Percentiles rank a stretch among this genome's conserved stretches.
Conservation (phyloP, 53 echinoderm and acorn worm genomes). For the Henricia sp. region DNA sequence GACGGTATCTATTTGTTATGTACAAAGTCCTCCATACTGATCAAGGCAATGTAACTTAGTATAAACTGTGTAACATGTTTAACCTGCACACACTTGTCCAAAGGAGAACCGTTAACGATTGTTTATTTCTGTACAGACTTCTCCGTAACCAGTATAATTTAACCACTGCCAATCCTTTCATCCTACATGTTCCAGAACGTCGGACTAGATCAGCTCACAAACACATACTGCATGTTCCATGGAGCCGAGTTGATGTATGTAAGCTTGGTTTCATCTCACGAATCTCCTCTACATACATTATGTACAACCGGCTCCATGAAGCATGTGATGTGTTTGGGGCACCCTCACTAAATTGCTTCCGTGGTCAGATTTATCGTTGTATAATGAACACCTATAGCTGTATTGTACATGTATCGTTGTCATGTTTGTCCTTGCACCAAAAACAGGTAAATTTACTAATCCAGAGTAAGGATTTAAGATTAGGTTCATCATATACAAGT, state of each 20-base stretch:
- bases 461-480: no score
- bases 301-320: no score
- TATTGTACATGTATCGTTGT: no score
- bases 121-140: neutral
- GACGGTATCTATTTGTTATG: constrained; percentile 1
- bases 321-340: no score
- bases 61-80: constrained; percentile 1
- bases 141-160: neutral
- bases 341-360: no score
- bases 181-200: neutral
- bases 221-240: neutral
- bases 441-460: no score
- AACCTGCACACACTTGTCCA: constrained; percentile 2
- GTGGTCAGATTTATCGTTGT: no score
- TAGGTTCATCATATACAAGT: no score
- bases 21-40: neutral
- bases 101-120: neutral
- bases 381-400: no score
- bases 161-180: neutral
- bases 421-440: no score
- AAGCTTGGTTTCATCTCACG: no score
- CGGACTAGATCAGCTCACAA: neutral
- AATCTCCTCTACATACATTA: no score
- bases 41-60: neutral
- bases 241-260: neutral